A percentile compares a stretch with the other conserved stretches of the same genome.
Conservation (phyloP, 2,888 invertebrate genomes). For the Brachypterus glaber region DNA sequence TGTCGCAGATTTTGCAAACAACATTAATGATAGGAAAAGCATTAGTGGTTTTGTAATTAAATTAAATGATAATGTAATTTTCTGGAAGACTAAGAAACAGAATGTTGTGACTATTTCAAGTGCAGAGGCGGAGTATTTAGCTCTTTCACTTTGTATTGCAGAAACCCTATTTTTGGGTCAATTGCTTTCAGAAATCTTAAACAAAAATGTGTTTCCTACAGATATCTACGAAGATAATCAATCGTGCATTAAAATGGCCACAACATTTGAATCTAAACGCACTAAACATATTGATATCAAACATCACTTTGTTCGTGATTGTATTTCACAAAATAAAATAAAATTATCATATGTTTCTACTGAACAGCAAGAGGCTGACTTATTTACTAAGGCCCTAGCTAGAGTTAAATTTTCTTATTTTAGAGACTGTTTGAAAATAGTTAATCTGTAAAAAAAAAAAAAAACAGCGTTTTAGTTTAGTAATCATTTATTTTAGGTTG, state of each 20-base stretch:
- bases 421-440: too few species aligned
- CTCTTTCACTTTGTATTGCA: slow-evolving; percentile 8
- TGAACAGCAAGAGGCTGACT: slow-evolving; percentile 9
- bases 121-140: slow-evolving; percentile 13
- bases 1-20: slow-evolving; percentile 16
- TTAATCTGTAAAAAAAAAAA: too few species aligned
- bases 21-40: slow-evolving; percentile 16
- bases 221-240: slow-evolving; percentile 1
- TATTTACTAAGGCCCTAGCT: slow-evolving; percentile 11
- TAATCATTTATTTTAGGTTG: too few species aligned
- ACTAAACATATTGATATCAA: slow-evolving; percentile 8
- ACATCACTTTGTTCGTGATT: slow-evolving; percentile 14
- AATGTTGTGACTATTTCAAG: slow-evolving; percentile 12
- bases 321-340: slow-evolving; percentile 8
- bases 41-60: slow-evolving; percentile 16
- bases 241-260: slow-evolving; percentile 2
- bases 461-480: too few species aligned
- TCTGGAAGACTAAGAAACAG: slow-evolving; percentile 17
- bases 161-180: slow-evolving; percentile 12
- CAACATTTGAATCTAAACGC: background rate
- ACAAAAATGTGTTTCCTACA: slow-evolving; percentile 9
- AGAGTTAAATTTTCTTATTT: background rate
- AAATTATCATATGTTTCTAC: slow-evolving; percentile 10
- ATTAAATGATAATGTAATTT: slow-evolving; percentile 13
- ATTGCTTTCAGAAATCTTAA: slow-evolving; percentile 5